A percentile compares a stretch with the other conserved stretches of the same genome.
Conservation (phyloP, 2,797 vertebrate genomes). For the Hemitrygon akajei region DNA sequence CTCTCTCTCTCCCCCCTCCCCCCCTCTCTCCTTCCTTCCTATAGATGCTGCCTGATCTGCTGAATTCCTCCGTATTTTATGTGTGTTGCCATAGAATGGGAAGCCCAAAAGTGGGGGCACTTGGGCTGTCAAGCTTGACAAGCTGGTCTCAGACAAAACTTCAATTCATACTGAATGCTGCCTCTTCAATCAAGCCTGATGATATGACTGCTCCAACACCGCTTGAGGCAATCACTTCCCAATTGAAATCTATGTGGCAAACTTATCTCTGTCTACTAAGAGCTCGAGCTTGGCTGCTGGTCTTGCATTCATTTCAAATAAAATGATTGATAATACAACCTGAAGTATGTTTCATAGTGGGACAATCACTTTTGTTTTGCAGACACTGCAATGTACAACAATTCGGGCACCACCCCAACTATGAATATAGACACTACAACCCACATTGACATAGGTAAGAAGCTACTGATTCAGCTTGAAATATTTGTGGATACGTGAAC, state of each 20-base stretch:
- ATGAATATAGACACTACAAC: constrained; percentile 20
- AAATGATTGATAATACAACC: neutral
- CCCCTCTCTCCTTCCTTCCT: too few species aligned
- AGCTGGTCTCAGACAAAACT: neutral
- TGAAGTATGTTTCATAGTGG: neutral
- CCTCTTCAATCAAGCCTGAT: neutral
- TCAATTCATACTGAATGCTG: neutral
- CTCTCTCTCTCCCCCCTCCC: too few species aligned
- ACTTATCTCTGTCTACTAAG: neutral
- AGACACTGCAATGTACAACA: constrained; percentile 97
- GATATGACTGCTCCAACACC: neutral
- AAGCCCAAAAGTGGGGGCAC: neutral
- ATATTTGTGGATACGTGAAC: neutral
- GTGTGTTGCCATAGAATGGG: neutral
- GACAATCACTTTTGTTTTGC: constrained; percentile 40
- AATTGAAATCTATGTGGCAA: neutral
- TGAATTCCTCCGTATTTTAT: too few species aligned
- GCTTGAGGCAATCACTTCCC: neutral
- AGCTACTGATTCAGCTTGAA: neutral
- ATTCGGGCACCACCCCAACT: constrained; percentile 56
- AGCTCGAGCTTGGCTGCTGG: neutral
- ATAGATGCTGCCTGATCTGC: too few species aligned
- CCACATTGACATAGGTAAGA: constrained; percentile 32
- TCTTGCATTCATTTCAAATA: neutral
- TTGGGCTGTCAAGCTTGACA: neutral